A percentile compares a stretch with the other conserved stretches of the same genome.
phyloP scores from a whole-genome alignment of 2,113 vertebrate species.

The Phrynosoma blainvillii region DNA sequence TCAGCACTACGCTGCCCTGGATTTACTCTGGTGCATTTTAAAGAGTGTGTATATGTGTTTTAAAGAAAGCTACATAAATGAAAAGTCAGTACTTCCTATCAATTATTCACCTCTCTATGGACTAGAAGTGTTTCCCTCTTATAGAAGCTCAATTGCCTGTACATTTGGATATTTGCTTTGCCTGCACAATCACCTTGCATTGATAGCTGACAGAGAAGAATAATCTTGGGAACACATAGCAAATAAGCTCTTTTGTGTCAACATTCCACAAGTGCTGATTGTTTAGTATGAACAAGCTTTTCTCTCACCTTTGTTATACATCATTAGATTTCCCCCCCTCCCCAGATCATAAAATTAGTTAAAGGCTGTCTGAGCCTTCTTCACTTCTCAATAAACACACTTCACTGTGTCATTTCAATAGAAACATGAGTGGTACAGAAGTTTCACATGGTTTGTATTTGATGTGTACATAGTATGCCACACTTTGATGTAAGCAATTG shows the following conservation, averaged over 20 bases:
- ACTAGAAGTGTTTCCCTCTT: not conserved
- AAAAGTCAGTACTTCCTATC: constrained; percentile 37
- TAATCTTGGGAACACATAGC: constrained; percentile 34
- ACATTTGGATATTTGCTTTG: not conserved
- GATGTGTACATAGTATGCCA: not conserved
- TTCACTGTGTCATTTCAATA: not conserved
- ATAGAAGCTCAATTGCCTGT: constrained; percentile 29
- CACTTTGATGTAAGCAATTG: not conserved
- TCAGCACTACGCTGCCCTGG: not conserved
- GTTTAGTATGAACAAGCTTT: constrained; percentile 2
- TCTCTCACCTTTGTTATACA: not conserved
- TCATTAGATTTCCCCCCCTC: rapidly evolving
- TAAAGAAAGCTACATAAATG: constrained; percentile 35
- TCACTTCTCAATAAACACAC: not conserved
- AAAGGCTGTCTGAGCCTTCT: not conserved
- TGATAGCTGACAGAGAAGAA: constrained; percentile 5
- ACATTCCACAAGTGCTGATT: not conserved
- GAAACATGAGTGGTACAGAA: rapidly evolving
- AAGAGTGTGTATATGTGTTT: constrained; percentile 11
- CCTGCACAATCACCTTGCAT: not conserved
- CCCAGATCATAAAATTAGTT: not conserved
- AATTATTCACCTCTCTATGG: constrained; percentile 41
- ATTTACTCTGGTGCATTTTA: constrained; percentile 2
- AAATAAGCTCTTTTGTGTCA: not conserved
- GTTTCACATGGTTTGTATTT: not conserved